A percentile compares a stretch with the other conserved stretches of the same genome.
These are phyloP conservation scores for Sepioteuthis lessoniana DNA, from an alignment of 2,888 invertebrate species.

Conservation along the genomic window DNA sequence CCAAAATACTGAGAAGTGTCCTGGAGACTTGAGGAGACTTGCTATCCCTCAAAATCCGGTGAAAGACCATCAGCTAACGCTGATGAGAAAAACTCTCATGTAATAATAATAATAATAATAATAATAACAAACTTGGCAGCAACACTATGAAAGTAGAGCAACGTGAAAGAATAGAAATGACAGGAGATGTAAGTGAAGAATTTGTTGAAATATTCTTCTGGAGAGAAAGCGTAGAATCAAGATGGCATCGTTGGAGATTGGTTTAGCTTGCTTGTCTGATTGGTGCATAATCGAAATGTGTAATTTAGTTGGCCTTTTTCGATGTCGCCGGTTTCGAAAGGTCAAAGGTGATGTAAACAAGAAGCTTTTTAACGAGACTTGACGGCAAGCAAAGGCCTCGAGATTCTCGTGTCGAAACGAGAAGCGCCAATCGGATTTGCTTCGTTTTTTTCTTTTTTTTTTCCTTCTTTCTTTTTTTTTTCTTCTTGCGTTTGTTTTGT, in stretches of 20 bases:
- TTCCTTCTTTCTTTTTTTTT: neutral
- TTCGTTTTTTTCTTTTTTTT: neutral
- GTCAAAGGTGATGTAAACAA: neutral
- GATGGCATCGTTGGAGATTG: neutral
- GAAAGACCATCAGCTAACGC: no score
- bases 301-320: neutral
- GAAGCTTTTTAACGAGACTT: neutral
- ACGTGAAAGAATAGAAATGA: no score
- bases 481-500: neutral
- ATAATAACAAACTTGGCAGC: no score
- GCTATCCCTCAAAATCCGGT: no score
- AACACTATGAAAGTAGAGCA: no score
- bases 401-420: conserved; percentile 4
- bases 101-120: no score
- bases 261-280: neutral
- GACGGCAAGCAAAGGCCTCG: conserved; percentile 2
- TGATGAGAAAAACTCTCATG: no score
- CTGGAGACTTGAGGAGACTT: no score
- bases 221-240: neutral
- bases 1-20: no score
- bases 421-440: neutral
- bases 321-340: neutral
- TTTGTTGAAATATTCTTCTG: no score
- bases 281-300: neutral
- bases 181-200: no score